Percentiles rank a stretch among this genome's conserved stretches.
These are phyloP conservation scores for Leucoma salicis DNA, from an alignment of 2,888 invertebrate genomes.

Conservation along the genomic window DNA sequence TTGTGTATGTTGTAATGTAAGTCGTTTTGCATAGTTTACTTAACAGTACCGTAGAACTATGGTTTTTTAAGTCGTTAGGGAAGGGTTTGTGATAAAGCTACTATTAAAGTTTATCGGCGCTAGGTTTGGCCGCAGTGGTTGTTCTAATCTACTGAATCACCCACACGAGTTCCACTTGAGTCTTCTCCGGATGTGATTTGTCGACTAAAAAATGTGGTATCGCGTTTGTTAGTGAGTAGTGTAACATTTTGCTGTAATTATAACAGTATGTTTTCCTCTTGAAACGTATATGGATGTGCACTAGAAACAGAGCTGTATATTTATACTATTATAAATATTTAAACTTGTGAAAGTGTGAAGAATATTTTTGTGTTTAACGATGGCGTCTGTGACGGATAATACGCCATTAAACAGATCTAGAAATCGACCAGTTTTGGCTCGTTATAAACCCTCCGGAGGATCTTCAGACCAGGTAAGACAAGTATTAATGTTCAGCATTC, in stretches of 20 bases:
- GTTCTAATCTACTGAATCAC: slow-evolving; percentile 71
- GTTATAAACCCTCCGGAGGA: slow-evolving; percentile 59
- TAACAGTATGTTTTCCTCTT: slow-evolving; percentile 72
- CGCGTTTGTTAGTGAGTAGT: slow-evolving; percentile 61
- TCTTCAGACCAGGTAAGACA: slow-evolving; percentile 61
- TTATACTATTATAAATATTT: slow-evolving; percentile 13
- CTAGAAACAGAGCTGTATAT: slow-evolving; percentile 19
- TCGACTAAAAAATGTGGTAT: slow-evolving; percentile 78
- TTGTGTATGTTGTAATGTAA: slow-evolving; percentile 1
- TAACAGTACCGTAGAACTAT: background rate
- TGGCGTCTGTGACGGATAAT: slow-evolving; percentile 70
- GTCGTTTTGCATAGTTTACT: slow-evolving; percentile 8
- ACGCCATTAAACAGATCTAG: slow-evolving; percentile 65
- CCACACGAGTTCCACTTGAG: slow-evolving; percentile 52
- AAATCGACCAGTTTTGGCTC: slow-evolving; percentile 68
- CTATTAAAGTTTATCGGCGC: slow-evolving; percentile 58
- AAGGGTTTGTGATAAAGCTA: slow-evolving; percentile 43
- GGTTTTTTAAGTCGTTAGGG: slow-evolving; percentile 28
- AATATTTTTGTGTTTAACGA: slow-evolving; percentile 34
- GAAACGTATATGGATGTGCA: slow-evolving; percentile 53
- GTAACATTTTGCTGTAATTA: slow-evolving; percentile 60
- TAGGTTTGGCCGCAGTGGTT: slow-evolving; percentile 48
- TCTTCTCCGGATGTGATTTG: slow-evolving; percentile 80
- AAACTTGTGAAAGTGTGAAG: slow-evolving; percentile 22
- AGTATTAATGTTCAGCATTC: slow-evolving; percentile 8